These are phyloP conservation scores for Halictus ligatus DNA, from an alignment of 2,888 invertebrate species.

Conservation along the genomic window DNA sequence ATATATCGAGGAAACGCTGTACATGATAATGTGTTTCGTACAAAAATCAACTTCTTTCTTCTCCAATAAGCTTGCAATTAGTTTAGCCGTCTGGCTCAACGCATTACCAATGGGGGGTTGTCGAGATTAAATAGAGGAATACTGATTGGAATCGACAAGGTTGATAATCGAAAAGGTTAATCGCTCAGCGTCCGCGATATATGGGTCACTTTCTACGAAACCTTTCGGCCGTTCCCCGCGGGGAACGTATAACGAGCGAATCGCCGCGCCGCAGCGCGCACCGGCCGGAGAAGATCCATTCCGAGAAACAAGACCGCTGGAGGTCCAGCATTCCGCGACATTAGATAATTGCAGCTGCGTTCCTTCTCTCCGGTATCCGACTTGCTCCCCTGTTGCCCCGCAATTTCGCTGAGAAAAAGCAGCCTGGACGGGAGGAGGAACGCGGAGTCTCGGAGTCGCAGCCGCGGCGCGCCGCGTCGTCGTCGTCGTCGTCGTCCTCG, in stretches of 20 bases:
- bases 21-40: background rate
- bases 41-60: background rate
- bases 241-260: slow-evolving; percentile 29
- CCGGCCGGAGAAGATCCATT: background rate
- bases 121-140: background rate
- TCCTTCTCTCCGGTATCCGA: slow-evolving; percentile 11
- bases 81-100: background rate
- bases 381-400: slow-evolving; percentile 6
- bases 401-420: slow-evolving; percentile 55
- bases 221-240: slow-evolving; percentile 50
- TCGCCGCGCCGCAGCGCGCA: background rate
- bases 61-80: background rate
- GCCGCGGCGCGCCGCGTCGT: background rate
- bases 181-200: slow-evolving; percentile 39
- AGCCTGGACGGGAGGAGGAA: slow-evolving; percentile 12
- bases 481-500: too few relatives aligned
- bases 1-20: too few relatives aligned
- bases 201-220: slow-evolving; percentile 68
- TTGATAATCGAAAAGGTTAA: slow-evolving; percentile 22
- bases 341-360: slow-evolving; percentile 62
- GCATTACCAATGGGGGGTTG: background rate
- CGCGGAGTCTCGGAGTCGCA: slow-evolving; percentile 14
- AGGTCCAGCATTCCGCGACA: slow-evolving; percentile 56
- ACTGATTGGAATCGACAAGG: background rate
- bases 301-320: slow-evolving; percentile 54